Conservation (phyloP, 2,113 vertebrate genomes). For the Noturus placidus region DNA sequence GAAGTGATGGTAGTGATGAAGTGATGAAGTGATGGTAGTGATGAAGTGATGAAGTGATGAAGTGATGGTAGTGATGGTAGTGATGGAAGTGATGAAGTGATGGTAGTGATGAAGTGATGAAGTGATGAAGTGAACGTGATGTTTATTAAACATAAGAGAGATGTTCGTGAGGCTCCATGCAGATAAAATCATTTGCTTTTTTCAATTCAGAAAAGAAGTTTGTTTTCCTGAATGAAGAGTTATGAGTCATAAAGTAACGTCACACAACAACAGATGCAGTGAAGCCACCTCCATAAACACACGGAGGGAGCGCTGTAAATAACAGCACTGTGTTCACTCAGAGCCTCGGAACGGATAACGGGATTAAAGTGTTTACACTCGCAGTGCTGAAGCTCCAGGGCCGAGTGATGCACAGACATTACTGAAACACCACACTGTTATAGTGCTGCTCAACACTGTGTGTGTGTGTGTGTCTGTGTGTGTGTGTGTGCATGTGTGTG, state of each 20-base stretch:
- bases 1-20: too few relatives aligned
- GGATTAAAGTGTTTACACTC: conserved; percentile 71
- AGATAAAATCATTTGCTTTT: background rate
- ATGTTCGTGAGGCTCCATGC: background rate
- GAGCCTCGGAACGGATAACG: conserved; percentile 55
- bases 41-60: too few relatives aligned
- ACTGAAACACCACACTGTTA: background rate
- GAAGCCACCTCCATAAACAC: conserved; percentile 56
- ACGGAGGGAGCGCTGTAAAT: conserved; percentile 63
- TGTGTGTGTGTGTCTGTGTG: background rate
- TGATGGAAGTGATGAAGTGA: too few relatives aligned
- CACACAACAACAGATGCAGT: conserved; percentile 35
- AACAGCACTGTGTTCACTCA: conserved; percentile 52
- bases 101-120: too few relatives aligned
- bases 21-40: too few relatives aligned
- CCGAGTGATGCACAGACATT: conserved; percentile 57
- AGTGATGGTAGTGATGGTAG: too few relatives aligned
- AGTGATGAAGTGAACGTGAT: background rate
- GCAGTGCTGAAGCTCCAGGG: conserved; percentile 33
- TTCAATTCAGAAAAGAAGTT: background rate
- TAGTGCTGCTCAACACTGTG: background rate
- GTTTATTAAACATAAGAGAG: background rate
- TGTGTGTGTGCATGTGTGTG: background rate
- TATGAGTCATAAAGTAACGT: background rate
- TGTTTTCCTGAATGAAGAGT: background rate